phyloP scores from a whole-genome alignment of 2,888 invertebrate genomes.

The Pantelozetes paolii region DNA sequence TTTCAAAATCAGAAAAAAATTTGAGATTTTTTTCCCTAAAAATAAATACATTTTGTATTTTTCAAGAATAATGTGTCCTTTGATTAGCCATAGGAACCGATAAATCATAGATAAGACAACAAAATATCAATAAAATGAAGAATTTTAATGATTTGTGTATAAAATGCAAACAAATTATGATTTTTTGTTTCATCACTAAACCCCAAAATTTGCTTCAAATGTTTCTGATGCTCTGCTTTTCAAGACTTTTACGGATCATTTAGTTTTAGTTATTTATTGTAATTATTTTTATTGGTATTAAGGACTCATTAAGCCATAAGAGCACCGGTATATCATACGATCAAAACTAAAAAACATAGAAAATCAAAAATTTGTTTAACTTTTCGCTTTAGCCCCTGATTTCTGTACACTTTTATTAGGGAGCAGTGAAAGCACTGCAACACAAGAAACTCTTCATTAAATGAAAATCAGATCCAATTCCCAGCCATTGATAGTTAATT shows the following conservation, averaged over 20 bases:
- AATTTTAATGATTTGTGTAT: neutral
- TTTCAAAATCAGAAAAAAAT: too few species aligned
- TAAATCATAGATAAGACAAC: neutral
- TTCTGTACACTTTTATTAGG: too few species aligned
- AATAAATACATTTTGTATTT: neutral
- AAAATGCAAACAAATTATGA: neutral
- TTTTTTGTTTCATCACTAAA: neutral
- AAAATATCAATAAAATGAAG: neutral
- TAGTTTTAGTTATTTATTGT: neutral
- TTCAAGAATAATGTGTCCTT: neutral
- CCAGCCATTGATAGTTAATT: conserved; percentile 30
- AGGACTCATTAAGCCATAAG: too few species aligned
- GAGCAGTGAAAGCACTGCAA: neutral
- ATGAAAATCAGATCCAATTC: conserved; percentile 8
- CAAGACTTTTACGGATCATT: neutral
- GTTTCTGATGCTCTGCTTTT: neutral
- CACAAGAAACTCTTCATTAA: neutral
- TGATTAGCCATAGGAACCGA: neutral
- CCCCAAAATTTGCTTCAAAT: neutral
- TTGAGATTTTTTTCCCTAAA: too few species aligned
- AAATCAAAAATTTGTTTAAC: too few species aligned
- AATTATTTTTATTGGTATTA: neutral
- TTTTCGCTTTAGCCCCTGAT: too few species aligned
- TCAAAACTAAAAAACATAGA: too few species aligned
- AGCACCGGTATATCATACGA: too few species aligned